Evolutionary conservation across 2,888 invertebrate species (phyloP).

Genomic region (Tiphia femorata): DNA sequence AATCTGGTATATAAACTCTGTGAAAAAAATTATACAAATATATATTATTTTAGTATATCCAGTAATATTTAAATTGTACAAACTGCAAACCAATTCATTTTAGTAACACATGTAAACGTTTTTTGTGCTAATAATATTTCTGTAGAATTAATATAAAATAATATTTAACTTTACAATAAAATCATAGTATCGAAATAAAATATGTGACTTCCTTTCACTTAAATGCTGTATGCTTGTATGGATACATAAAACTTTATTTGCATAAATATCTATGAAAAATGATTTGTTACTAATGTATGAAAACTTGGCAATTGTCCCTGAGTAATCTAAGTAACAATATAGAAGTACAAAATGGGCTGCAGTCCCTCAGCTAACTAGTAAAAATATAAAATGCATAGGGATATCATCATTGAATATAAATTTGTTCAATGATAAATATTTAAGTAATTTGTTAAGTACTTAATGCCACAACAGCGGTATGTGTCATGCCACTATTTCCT

Average conservation of each 20-base stretch:
- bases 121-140: background rate
- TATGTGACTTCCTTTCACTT: too few species aligned
- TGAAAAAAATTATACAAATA: too few species aligned
- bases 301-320: constrained; percentile 59
- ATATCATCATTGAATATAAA: constrained; percentile 18
- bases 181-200: too few species aligned
- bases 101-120: too few species aligned
- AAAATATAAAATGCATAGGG: constrained; percentile 20
- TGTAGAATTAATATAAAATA: too few species aligned
- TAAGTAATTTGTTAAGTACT: constrained; percentile 56
- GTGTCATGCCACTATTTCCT: constrained; percentile 54
- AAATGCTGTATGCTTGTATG: too few species aligned
- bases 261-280: constrained; percentile 10
- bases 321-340: constrained; percentile 43
- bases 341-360: constrained; percentile 37
- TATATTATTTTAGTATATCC: too few species aligned
- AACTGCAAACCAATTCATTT: too few species aligned
- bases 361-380: constrained; percentile 30
- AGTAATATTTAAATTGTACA: too few species aligned
- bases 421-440: constrained; percentile 31
- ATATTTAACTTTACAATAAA: too few species aligned
- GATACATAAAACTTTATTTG: constrained; percentile 7
- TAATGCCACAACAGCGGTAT: constrained; percentile 46
- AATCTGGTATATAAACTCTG: too few species aligned
- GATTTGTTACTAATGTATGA: constrained; percentile 18